Evolutionary conservation across 2,113 vertebrate genomes (phyloP).

Genomic region (Malaclemys terrapin): DNA sequence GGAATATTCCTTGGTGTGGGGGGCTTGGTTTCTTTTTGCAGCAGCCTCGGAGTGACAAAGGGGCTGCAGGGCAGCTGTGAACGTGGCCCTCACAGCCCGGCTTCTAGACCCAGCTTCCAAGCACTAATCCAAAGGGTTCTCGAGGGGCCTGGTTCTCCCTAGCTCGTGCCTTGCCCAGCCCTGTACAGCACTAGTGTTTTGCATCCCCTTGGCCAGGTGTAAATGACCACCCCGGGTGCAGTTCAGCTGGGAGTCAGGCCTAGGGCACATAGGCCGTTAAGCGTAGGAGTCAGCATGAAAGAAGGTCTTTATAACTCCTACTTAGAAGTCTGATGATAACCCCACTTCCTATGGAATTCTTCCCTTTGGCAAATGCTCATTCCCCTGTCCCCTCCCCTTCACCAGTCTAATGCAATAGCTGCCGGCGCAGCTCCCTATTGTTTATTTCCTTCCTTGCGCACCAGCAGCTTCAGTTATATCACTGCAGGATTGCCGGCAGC

Average conservation of each 20-base stretch:
- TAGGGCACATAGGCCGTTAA: neutral
- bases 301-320: neutral
- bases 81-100: neutral
- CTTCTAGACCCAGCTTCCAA: neutral
- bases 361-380: neutral
- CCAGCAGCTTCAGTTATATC: neutral
- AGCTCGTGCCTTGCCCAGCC: neutral
- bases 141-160: neutral
- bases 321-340: neutral
- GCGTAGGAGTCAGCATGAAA: neutral
- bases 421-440: neutral
- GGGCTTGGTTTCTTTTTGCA: neutral
- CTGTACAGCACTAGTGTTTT: neutral
- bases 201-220: neutral
- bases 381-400: neutral
- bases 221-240: neutral
- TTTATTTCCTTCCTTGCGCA: neutral
- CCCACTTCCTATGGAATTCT: neutral
- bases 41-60: neutral
- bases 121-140: neutral
- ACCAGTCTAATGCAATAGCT: neutral
- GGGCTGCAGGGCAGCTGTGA: neutral
- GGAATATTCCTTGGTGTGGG: neutral
- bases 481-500: neutral
- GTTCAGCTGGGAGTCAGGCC: neutral